Evolutionary conservation across 2,888 invertebrate species (phyloP).

Genomic region (Trichopria drosophilae): DNA sequence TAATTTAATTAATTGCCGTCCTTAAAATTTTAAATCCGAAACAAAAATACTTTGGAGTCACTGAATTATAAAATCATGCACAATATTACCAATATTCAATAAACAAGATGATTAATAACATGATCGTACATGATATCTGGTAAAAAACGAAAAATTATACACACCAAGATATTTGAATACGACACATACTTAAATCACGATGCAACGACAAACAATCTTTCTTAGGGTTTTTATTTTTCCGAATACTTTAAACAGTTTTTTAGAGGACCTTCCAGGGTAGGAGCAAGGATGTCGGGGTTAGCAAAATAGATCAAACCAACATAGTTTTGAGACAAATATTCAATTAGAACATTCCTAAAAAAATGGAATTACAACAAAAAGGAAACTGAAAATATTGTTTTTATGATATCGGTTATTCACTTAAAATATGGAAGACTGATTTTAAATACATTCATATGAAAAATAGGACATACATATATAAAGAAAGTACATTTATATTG

Average conservation of each 20-base stretch:
- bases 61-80: slow-evolving; percentile 9
- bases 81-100: slow-evolving; percentile 18
- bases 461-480: no score
- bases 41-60: slow-evolving; percentile 6
- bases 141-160: no score
- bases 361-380: no score
- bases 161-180: no score
- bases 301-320: background rate
- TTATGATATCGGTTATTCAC: no score
- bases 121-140: no score
- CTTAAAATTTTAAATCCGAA: slow-evolving; percentile 7
- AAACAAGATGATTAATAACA: slow-evolving; percentile 22
- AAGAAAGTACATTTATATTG: no score
- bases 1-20: slow-evolving; percentile 9
- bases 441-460: no score
- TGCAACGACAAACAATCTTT: slow-evolving; percentile 40
- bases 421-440: no score
- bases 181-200: slow-evolving; percentile 53
- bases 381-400: no score
- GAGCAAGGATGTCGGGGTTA: background rate
- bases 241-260: no score
- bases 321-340: background rate
- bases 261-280: slow-evolving; percentile 4
- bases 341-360: no score
- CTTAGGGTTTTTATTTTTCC: slow-evolving; percentile 15